phyloP scores from a whole-genome alignment of 2,888 invertebrate species.

The Cylindroiulus punctatus region DNA sequence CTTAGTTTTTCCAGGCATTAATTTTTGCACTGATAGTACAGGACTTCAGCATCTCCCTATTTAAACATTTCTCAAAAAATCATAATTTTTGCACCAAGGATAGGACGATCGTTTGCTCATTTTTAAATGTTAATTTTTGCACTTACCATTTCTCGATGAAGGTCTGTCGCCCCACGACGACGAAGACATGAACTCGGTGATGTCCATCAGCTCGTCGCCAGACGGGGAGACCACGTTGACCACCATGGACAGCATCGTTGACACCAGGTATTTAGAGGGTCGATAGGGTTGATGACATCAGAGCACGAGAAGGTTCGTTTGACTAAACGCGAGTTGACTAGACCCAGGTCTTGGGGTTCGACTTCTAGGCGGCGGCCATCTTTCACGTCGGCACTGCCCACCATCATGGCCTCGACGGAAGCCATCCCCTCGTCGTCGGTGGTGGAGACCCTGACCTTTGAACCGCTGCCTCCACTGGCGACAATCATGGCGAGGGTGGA shows the following conservation, averaged over 20 bases:
- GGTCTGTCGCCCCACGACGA: slow-evolving; percentile 24
- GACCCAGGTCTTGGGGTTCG: slow-evolving; percentile 10
- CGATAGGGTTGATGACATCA: not conserved
- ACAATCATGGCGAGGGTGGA: slow-evolving; percentile 44
- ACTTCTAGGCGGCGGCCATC: slow-evolving; percentile 54
- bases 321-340: slow-evolving; percentile 1
- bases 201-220: slow-evolving; percentile 57
- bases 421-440: not conserved
- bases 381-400: slow-evolving; percentile 52
- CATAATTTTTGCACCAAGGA: too few relatives aligned
- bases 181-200: slow-evolving; percentile 57
- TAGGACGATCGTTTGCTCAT: too few relatives aligned
- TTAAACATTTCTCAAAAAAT: too few relatives aligned
- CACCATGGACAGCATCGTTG: slow-evolving; percentile 51
- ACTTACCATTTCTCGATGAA: not conserved
- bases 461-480: slow-evolving; percentile 45
- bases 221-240: slow-evolving; percentile 53
- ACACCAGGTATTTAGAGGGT: not conserved
- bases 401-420: slow-evolving; percentile 55
- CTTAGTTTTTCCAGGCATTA: too few relatives aligned
- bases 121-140: too few relatives aligned
- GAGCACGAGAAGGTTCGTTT: not conserved
- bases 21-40: too few relatives aligned
- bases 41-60: too few relatives aligned
- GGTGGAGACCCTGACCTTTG: not conserved